A percentile compares a stretch with the other conserved stretches of the same genome.
These are phyloP conservation scores for Manis pentadactyla DNA, from an alignment of 2,797 vertebrate species.

Conservation along the genomic window DNA sequence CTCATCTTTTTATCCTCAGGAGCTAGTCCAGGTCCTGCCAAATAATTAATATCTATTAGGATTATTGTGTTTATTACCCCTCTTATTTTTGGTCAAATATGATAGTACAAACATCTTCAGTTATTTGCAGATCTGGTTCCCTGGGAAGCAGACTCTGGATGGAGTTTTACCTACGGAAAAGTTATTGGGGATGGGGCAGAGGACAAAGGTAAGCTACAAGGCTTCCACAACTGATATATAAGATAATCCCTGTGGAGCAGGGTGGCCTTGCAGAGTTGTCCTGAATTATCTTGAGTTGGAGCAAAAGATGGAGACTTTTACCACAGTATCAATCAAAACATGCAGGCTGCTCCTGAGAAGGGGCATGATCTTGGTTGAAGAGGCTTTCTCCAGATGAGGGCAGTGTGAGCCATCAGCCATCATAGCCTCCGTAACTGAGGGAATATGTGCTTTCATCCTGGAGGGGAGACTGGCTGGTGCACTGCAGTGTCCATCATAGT, in stretches of 20 bases:
- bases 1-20: neutral
- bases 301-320: neutral
- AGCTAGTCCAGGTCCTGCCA: neutral
- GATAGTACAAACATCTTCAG: neutral
- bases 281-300: neutral
- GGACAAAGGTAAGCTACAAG: neutral
- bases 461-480: neutral
- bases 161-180: neutral
- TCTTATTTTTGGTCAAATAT: neutral
- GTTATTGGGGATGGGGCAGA: neutral
- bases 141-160: neutral
- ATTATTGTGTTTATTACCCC: neutral
- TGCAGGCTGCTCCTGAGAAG: neutral
- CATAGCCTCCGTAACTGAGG: neutral
- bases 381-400: neutral
- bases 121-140: neutral
- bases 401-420: neutral
- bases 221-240: neutral
- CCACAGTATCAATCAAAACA: neutral
- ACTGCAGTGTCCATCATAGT: neutral
- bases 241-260: neutral
- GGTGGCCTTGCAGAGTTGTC: neutral
- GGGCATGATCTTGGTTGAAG: neutral
- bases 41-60: neutral
- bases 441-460: neutral